These are phyloP conservation scores for Ficedula albicollis DNA, from an alignment of 2,797 vertebrate species.

Conservation along the genomic window DNA sequence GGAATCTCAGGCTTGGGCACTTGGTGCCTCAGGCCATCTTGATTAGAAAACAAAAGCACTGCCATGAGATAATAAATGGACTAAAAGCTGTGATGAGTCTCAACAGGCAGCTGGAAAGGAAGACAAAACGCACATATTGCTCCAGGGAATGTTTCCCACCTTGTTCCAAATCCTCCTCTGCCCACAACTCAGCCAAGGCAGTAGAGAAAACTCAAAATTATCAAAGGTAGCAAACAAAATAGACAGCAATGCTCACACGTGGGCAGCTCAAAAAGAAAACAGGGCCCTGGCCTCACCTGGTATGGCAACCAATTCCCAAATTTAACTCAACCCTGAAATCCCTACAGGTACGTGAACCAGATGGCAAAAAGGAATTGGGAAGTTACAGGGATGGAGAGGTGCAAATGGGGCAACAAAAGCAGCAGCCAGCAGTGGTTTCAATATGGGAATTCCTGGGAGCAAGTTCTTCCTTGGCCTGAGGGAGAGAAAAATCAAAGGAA, in stretches of 20 bases:
- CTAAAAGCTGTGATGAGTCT: background rate
- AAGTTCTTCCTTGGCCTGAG: background rate
- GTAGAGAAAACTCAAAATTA: background rate
- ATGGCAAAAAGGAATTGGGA: background rate
- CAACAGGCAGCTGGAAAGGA: background rate
- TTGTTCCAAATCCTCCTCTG: background rate
- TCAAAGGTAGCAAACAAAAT: background rate
- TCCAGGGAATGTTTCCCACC: background rate
- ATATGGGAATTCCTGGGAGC: background rate
- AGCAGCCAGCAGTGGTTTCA: background rate
- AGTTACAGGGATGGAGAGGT: background rate
- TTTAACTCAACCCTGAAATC: background rate
- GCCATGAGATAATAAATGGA: background rate
- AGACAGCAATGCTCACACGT: background rate
- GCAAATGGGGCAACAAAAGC: background rate
- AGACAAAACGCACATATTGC: background rate
- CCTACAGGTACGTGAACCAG: background rate
- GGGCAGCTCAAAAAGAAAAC: background rate
- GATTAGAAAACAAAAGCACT: constrained; percentile 9
- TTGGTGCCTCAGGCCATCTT: background rate
- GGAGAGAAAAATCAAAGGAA: background rate
- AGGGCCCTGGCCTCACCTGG: background rate
- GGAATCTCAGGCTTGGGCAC: background rate
- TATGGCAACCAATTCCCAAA: background rate
- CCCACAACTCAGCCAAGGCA: background rate